Conservation (phyloP, 1,140 invertebrate genomes). For the Trachymyrmex cornetzi region DNA sequence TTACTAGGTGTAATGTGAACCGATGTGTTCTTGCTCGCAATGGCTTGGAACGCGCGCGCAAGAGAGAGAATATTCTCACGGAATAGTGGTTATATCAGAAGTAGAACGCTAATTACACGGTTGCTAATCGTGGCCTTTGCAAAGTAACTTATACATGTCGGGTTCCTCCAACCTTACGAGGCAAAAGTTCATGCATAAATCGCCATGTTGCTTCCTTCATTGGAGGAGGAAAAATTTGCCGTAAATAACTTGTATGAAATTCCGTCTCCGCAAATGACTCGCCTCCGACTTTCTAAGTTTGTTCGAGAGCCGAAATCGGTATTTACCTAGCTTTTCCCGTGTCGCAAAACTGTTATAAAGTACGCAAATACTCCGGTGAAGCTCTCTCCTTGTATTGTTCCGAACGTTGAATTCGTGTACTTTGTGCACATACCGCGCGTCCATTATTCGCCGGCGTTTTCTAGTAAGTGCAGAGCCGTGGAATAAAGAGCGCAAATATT, state of each 20-base stretch:
- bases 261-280: conserved; percentile 56
- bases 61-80: conserved; percentile 16
- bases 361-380: conserved; percentile 65
- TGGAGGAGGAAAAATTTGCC: conserved; percentile 25
- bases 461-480: conserved; percentile 71
- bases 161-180: neutral
- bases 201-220: conserved; percentile 24
- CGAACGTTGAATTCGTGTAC: conserved; percentile 57
- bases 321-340: conserved; percentile 63
- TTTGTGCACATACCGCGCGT: conserved; percentile 53
- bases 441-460: conserved; percentile 77
- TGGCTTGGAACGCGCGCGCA: neutral
- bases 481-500: conserved; percentile 82
- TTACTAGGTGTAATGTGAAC: conserved; percentile 43
- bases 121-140: conserved; percentile 52
- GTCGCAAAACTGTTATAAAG: conserved; percentile 69
- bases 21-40: conserved; percentile 29
- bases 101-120: conserved; percentile 55
- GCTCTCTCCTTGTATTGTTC: conserved; percentile 57
- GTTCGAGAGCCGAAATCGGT: conserved; percentile 51
- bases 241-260: conserved; percentile 26
- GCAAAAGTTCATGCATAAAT: conserved; percentile 59
- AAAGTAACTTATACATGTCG: conserved; percentile 42
- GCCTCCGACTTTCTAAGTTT: conserved; percentile 45
- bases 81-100: conserved; percentile 49